These are phyloP conservation scores for Selene dorsalis DNA, from an alignment of 2,797 vertebrate genomes.

Conservation along the genomic window DNA sequence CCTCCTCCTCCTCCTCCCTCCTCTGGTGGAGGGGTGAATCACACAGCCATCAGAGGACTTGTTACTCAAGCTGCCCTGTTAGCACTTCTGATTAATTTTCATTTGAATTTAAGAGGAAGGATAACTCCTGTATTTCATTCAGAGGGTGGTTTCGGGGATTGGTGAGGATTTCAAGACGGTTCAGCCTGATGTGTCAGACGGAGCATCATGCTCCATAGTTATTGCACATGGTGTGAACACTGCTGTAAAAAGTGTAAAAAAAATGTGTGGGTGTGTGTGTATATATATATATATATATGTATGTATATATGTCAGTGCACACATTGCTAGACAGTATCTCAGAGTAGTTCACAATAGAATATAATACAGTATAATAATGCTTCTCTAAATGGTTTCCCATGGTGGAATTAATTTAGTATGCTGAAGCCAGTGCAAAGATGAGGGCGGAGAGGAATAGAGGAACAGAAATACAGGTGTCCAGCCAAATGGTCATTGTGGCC, in stretches of 20 bases:
- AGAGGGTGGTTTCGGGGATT: constrained; percentile 42
- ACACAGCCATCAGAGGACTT: constrained; percentile 44
- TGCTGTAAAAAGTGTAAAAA: not conserved
- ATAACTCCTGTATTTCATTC: constrained; percentile 64
- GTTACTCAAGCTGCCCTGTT: constrained; percentile 65
- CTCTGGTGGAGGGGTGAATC: constrained; percentile 37
- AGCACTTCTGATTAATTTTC: constrained; percentile 77
- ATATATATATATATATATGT: no score
- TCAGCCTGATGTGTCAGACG: constrained; percentile 17
- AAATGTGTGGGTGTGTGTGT: no score
- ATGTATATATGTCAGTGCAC: no score
- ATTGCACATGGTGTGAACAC: not conserved
- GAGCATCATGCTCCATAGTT: not conserved
- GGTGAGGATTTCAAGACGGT: constrained; percentile 37
- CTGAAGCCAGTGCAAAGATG: not conserved
- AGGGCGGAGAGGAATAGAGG: not conserved
- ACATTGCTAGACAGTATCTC: not conserved
- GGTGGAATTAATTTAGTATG: not conserved
- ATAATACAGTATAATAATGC: not conserved
- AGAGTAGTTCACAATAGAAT: not conserved
- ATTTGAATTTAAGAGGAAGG: constrained; percentile 74
- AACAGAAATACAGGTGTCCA: not conserved
- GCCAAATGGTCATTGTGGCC: constrained; percentile 20
- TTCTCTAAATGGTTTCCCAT: not conserved
- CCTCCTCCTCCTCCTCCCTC: not conserved